Base-by-base conservation (phyloP, 2,797 vertebrate species). In the Vultur gryphus region DNA sequence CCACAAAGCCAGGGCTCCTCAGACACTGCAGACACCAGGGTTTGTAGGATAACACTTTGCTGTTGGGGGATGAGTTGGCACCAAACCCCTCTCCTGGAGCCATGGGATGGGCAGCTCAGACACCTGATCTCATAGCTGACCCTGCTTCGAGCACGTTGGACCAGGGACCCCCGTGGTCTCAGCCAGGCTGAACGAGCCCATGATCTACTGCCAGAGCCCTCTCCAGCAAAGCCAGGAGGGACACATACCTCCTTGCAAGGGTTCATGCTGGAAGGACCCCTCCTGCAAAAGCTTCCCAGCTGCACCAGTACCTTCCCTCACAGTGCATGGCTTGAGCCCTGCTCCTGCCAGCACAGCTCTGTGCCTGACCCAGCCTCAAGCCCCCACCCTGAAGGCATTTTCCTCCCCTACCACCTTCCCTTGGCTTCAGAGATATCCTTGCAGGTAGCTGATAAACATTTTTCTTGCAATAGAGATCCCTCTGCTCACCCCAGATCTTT, bases 41-140 rank as follows among this genome's bases (percentile, higher is more conserved):
- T 7, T 35, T 73, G 29, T 2, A 31, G 43, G 58, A 29, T 6
- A 48, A 41, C 7, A 0, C 2, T 19, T 1, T 39, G 28, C 10
- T 23, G 26, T 4, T 52, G 54, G 24, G 26, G 10, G 20, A 13
- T 43, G 41, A 85, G 19, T 37, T 35, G 43, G 37, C 43, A 78
- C 19, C 66, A 55, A 57, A 13, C 11, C 13, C 14, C 29, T 70
- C 55, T 81, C 65, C 65, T n/a, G 43, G 28, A 87, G 7, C 39
- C 1, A 2, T 2, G 8, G 24, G 44, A 24, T 18, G 25, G 26
- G 46, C 49, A 58, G 21, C 23, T 48, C 49, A 73, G 28, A 49
- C 37, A n/a, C 16, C 31, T 8, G 14, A 14, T 39, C 37, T 20
- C 10, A 4, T 5, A 28, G 41, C 17, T 72, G 35, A 71, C 31